phyloP scores from a whole-genome alignment of 2,888 invertebrate genomes.

The Megastigmus dorsalis region DNA sequence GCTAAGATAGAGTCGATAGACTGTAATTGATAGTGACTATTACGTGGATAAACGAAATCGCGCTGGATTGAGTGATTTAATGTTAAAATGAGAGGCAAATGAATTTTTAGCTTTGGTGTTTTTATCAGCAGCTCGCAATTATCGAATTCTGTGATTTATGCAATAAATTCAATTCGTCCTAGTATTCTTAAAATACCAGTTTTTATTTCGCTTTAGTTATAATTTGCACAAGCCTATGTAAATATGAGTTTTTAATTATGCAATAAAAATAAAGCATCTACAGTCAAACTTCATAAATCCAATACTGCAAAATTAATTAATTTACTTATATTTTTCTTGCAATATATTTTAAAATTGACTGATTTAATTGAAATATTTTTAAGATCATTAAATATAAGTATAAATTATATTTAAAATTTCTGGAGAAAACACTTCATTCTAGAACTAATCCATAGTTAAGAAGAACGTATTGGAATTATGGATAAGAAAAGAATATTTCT shows the following conservation, averaged over 20 bases:
- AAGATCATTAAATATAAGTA: background rate
- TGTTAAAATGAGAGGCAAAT: conserved; percentile 48
- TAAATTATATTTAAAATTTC: background rate
- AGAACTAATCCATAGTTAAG: background rate
- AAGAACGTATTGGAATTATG: background rate
- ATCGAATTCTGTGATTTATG: conserved; percentile 55
- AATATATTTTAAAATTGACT: too few species aligned
- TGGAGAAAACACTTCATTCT: background rate
- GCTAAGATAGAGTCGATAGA: conserved; percentile 52
- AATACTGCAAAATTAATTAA: too few species aligned
- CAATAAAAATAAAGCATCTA: conserved; percentile 35
- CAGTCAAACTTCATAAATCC: conserved; percentile 30
- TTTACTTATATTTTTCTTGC: too few species aligned
- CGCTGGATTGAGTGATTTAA: conserved; percentile 53
- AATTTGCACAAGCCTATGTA: conserved; percentile 38
- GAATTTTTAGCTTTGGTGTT: conserved; percentile 54
- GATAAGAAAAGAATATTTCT: background rate
- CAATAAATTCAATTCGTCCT: conserved; percentile 54
- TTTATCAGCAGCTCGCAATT: conserved; percentile 55
- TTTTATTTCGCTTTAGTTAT: conserved; percentile 42
- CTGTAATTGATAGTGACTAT: conserved; percentile 52
- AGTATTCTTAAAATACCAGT: conserved; percentile 39
- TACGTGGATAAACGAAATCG: conserved; percentile 47
- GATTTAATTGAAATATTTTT: too few species aligned
- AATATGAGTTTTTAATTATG: conserved; percentile 37